Evolutionary conservation across 2,888 invertebrate species (phyloP).

Genomic region (Eristalinus sepulchralis): DNA sequence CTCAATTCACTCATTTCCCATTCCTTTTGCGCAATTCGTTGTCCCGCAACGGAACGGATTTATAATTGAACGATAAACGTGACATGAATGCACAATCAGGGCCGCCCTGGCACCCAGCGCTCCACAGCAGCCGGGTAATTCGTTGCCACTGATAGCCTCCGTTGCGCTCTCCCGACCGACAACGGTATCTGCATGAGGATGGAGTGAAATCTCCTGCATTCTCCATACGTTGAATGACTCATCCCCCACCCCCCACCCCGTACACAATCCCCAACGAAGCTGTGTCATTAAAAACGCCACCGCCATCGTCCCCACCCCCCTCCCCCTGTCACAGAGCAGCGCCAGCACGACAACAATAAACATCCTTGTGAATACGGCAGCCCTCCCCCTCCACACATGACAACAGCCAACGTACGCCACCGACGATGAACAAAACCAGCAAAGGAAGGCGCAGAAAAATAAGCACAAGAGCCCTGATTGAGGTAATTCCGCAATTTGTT

Average conservation of each 20-base stretch:
- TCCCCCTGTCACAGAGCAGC: not conserved
- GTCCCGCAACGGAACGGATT: constrained; percentile 42
- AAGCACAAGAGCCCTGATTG: constrained; percentile 13
- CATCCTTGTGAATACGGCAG: constrained; percentile 8
- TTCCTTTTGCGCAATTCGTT: constrained; percentile 35
- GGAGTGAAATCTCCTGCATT: constrained; percentile 11
- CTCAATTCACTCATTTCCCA: constrained; percentile 10
- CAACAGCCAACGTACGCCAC: not conserved
- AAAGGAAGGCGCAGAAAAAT: not conserved
- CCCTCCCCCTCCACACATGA: constrained; percentile 1
- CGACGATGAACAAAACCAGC: not conserved
- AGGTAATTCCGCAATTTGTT: constrained; percentile 54
- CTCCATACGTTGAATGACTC: not conserved
- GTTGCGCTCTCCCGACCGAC: constrained; percentile 1
- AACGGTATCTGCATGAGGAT: not conserved
- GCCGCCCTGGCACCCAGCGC: constrained; percentile 10
- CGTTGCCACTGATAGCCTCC: constrained; percentile 7
- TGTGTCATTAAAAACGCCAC: not conserved
- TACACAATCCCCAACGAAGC: not conserved
- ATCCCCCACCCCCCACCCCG: too few relatives aligned
- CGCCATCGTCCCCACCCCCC: not conserved
- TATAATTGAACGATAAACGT: constrained; percentile 59
- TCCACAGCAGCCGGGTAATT: constrained; percentile 26
- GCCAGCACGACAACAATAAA: constrained; percentile 4
- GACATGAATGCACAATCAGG: constrained; percentile 48